Evolutionary conservation across 2,888 invertebrate genomes (phyloP), one percentile per base, ranked within the genome.

Genomic region (Megaustenia siamemsis): DNA sequence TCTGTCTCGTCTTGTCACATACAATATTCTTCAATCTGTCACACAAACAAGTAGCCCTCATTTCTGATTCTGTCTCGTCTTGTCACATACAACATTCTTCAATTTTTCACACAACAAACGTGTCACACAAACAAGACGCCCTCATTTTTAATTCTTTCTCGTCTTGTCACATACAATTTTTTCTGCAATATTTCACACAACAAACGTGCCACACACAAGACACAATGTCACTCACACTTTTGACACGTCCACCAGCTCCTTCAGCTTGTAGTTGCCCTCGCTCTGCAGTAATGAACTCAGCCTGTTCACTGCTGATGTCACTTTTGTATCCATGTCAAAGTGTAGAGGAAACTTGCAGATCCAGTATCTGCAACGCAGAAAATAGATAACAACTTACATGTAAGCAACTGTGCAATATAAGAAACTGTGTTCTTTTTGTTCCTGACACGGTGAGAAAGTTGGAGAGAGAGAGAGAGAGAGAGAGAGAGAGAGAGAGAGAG

Each of bases 291-390:
- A 88, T 49, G 90, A 89, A 82, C 94, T 92, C 88, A 95, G 94
- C 21, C 93, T 92, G 84, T 93, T 91, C 35, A 95, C 91, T 56
- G 93, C 91, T 73, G 91, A 89, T 81, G 94, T 92, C 77, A 95
- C 92, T 83, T 93, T 91, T 32, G 92, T 89, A 88, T 95, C 95
- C 86, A 94, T 93, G 90, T 95, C 95, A 92, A 95, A 95, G 90
- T 95, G 95, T 89, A 95, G 93, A 2, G 95, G 95, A 89, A 94
- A 95, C 79, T 92, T 93, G 63, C 92, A 91, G 80, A 95, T 95
- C 95, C 95, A 95, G 89, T 94, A 95, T 88, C 95, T 95, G 60
- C 35, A 18, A 18, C 28, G 56, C 10, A 43, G 28, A 49, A 63
- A 32, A 56, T 38, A 38, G 43, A 56, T 49, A 71, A 38, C 45